A percentile compares a stretch with the other conserved stretches of the same genome.
Conservation (phyloP, 2,113 vertebrate species). For the Neodontobutis hainanensis region DNA sequence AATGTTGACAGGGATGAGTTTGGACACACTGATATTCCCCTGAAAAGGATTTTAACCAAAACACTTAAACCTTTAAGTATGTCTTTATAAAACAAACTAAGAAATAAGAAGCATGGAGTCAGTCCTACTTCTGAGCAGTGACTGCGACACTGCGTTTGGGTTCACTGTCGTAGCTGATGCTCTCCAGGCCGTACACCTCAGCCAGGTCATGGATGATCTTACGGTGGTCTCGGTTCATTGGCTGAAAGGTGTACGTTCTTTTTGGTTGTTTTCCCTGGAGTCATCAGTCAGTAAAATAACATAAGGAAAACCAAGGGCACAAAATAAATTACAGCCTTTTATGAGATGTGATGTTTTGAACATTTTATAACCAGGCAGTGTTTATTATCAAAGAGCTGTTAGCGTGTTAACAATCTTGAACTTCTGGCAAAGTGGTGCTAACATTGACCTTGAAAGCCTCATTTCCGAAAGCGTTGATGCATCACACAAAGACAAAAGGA, state of each 20-base stretch:
- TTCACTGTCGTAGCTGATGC: conserved; percentile 95
- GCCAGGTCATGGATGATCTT: conserved; percentile 94
- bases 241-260: conserved; percentile 92
- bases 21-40: conserved; percentile 91
- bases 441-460: conserved; percentile 8
- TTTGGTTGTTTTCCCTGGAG: conserved; percentile 88
- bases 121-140: conserved; percentile 86
- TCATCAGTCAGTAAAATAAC: conserved; percentile 6
- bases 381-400: no score
- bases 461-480: neutral
- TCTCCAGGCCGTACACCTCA: conserved; percentile 91
- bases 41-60: conserved; percentile 47
- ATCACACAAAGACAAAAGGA: conserved; percentile 12
- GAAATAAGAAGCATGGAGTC: neutral
- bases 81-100: neutral
- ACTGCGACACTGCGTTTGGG: conserved; percentile 95
- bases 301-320: neutral
- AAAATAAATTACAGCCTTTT: no score
- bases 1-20: conserved; percentile 85
- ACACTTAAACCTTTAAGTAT: no score
- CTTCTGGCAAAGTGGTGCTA: no score
- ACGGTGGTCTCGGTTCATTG: conserved; percentile 96
- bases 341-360: no score
- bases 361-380: no score
- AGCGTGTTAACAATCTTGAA: no score